Percentiles rank a stretch among this genome's conserved stretches.
phyloP scores from a whole-genome alignment of 2,888 invertebrate species.

The Spisula solida region DNA sequence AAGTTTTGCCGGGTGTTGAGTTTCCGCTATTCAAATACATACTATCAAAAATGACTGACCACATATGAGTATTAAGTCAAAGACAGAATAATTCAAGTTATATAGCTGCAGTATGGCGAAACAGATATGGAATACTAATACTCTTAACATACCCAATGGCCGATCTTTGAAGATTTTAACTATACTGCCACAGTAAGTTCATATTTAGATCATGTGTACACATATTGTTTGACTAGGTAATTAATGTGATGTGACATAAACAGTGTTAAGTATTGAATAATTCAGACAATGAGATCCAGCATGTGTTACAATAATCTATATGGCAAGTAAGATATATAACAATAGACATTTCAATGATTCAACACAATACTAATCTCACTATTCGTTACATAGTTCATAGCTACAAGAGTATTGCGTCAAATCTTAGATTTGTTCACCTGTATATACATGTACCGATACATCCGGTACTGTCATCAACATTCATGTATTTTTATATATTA shows the following conservation, averaged over 20 bases:
- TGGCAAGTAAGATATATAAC: slow-evolving; percentile 14
- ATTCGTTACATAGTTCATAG: neutral
- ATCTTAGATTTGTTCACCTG: neutral
- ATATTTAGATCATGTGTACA: neutral
- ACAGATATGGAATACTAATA: too few relatives aligned
- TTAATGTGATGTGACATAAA: neutral
- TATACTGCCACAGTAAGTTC: too few relatives aligned
- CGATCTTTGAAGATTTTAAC: too few relatives aligned
- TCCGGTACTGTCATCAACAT: slow-evolving; percentile 5
- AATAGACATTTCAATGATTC: slow-evolving; percentile 9
- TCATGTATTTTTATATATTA: neutral
- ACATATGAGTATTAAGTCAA: too few relatives aligned
- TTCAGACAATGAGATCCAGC: neutral
- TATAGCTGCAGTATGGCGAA: too few relatives aligned
- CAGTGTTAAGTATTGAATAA: neutral
- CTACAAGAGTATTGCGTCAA: neutral
- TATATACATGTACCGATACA: slow-evolving; percentile 10
- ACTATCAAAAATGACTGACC: too few relatives aligned
- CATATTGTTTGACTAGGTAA: neutral
- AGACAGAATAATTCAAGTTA: too few relatives aligned
- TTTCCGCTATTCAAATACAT: too few relatives aligned
- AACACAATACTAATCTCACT: slow-evolving; percentile 5
- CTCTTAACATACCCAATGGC: too few relatives aligned
- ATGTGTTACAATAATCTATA: neutral
- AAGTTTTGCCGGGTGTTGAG: too few relatives aligned